A percentile compares a stretch with the other conserved stretches of the same genome.
Conservation (phyloP, 2,797 vertebrate genomes). For the Micrastur ruficollis region DNA sequence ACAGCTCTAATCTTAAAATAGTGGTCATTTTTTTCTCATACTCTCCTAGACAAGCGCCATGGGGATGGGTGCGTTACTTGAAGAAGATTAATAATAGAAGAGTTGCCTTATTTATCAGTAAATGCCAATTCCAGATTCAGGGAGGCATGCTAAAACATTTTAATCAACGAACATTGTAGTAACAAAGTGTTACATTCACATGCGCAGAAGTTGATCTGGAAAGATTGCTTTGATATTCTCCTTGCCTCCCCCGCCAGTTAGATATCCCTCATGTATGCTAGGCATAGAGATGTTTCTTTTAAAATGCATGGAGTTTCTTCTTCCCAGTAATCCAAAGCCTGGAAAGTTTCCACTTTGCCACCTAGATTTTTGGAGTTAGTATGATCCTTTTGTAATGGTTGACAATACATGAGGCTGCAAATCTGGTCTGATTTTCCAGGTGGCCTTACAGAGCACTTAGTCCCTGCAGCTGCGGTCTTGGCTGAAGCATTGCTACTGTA, state of each 20-base stretch:
- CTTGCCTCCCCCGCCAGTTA: accelerated
- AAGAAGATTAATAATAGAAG: not conserved
- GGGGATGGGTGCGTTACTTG: not conserved
- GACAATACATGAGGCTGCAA: not conserved
- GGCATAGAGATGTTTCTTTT: not conserved
- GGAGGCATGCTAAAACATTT: not conserved
- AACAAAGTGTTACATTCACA: not conserved
- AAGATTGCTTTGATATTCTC: not conserved
- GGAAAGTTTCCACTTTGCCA: not conserved
- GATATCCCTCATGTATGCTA: not conserved
- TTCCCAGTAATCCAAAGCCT: not conserved
- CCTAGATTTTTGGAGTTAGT: not conserved
- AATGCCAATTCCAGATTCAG: not conserved
- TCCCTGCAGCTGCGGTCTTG: not conserved
- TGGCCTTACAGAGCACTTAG: not conserved
- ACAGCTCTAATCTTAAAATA: not conserved
- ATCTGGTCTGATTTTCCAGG: not conserved
- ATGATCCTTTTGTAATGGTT: not conserved
- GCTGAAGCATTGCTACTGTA: not conserved
- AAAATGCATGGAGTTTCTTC: not conserved
- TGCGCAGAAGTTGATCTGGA: not conserved
- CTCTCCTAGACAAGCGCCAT: not conserved
- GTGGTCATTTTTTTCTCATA: not conserved
- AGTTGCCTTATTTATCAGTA: not conserved
- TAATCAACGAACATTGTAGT: not conserved